phyloP scores from a whole-genome alignment of 92 coral and sea anemone species.

The Paramuricea clavata region DNA sequence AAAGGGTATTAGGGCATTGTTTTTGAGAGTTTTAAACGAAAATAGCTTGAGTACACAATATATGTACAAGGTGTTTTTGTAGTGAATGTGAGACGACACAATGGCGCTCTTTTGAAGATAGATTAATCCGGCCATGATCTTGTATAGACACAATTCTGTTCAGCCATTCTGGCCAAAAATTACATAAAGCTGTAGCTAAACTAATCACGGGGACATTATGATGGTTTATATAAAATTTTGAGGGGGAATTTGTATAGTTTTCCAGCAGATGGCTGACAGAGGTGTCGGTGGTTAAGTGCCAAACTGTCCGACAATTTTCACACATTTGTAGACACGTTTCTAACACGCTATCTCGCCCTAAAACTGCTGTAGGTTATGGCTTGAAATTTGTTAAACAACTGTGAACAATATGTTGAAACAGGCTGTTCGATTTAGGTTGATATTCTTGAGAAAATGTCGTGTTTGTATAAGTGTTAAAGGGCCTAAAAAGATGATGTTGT shows the following conservation, averaged over 20 bases:
- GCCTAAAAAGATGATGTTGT: too few relatives aligned
- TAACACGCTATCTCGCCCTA: conserved; percentile 3
- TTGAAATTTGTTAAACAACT: background rate
- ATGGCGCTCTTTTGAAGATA: conserved; percentile 27
- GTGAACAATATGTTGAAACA: background rate
- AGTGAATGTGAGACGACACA: conserved; percentile 26
- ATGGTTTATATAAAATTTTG: background rate
- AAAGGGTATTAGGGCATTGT: background rate
- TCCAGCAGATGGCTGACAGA: conserved; percentile 49
- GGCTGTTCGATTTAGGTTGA: background rate
- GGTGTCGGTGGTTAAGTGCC: conserved; percentile 25
- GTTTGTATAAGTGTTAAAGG: too few relatives aligned
- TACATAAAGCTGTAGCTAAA: background rate
- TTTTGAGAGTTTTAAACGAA: background rate
- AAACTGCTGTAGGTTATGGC: background rate
- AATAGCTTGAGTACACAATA: conserved; percentile 39
- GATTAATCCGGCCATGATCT: conserved; percentile 7
- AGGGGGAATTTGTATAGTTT: background rate
- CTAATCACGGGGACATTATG: background rate
- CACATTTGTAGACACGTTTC: conserved; percentile 27
- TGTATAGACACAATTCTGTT: background rate
- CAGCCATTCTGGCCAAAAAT: background rate
- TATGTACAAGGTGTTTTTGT: conserved; percentile 46
- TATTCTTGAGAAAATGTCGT: background rate
- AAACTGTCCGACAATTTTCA: conserved; percentile 18